phyloP scores from a whole-genome alignment of 2,888 invertebrate species.

The Ashinkailepas kermadecensis region DNA sequence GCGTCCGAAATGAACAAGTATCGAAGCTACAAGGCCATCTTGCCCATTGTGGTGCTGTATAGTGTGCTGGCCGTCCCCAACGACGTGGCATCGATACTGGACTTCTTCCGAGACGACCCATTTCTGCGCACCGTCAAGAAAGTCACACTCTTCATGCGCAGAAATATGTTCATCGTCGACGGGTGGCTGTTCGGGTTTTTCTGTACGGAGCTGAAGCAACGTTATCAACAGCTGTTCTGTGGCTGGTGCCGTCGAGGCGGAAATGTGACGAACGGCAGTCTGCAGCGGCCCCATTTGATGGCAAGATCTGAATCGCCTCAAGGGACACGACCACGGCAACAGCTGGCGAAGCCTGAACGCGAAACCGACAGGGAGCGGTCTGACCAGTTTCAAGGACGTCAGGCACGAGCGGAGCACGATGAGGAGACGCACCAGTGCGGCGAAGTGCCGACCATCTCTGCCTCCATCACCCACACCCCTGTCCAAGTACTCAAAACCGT shows the following conservation, averaged over 20 bases:
- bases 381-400: too few relatives aligned
- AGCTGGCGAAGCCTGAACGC: too few relatives aligned
- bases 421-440: too few relatives aligned
- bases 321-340: too few relatives aligned
- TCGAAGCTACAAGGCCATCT: background rate
- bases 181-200: slow-evolving; percentile 5
- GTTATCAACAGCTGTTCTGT: background rate
- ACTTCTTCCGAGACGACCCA: background rate
- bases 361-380: too few relatives aligned
- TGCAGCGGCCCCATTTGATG: too few relatives aligned
- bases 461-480: too few relatives aligned
- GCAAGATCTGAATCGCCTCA: too few relatives aligned
- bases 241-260: background rate
- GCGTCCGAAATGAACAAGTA: background rate
- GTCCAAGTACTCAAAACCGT: too few relatives aligned
- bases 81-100: background rate
- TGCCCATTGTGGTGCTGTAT: background rate
- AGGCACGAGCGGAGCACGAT: too few relatives aligned
- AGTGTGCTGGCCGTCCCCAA: background rate
- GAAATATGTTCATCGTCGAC: background rate
- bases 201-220: background rate
- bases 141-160: background rate
- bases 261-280: too few relatives aligned
- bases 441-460: too few relatives aligned
- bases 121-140: background rate